Evolutionary conservation across 2,888 invertebrate species (phyloP), one percentile per base, ranked within the genome.

Genomic region (Dasysyrphus albostriatus): DNA sequence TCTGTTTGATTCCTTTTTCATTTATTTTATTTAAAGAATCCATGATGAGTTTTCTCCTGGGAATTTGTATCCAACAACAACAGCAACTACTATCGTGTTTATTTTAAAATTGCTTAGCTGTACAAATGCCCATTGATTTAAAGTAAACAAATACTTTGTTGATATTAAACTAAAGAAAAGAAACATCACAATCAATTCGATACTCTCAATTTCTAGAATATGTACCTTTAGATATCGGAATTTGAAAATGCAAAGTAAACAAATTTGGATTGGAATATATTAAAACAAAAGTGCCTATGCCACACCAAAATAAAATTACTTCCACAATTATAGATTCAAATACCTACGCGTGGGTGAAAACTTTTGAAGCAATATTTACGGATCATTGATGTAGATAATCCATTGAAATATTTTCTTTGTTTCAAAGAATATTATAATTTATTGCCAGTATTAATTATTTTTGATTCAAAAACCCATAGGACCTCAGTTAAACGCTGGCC

Each of bases 91-190:
- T 24, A 24, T 24, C 24, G 16, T 9, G 34, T 32, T n/a, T 8
- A n/a, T 56, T 32, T 56, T 56, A 0, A 10, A 16, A 16, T 58
- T 56, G 58, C 9, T 58, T 58, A 16, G 5, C 58, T 19, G 58
- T 58, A 16, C 16, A 37, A 34, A 37, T 58, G 5, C 3, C 10
- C 16, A 37, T 37, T 34, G 10, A 56, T 58, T 58, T 16, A 37
- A 58, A 16, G 16, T 58, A 37, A 58, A 58, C 16, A 58, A 37
- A 58, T 6, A 19, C 58, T 34, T n/a, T 58, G 34, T 58, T 58
- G 10, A 16, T n/a, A 10, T 58, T 3, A 10, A 10, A 16, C 10
- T 12, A 16, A 58, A 58, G 10, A 16, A 37, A 58, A 16, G n/a
- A 16, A 58, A 12, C 34, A 58, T 58, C n/a, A n/a, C n/a, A n/a